phyloP scores from a whole-genome alignment of 2,113 vertebrate species.

The Silurus glanis region DNA sequence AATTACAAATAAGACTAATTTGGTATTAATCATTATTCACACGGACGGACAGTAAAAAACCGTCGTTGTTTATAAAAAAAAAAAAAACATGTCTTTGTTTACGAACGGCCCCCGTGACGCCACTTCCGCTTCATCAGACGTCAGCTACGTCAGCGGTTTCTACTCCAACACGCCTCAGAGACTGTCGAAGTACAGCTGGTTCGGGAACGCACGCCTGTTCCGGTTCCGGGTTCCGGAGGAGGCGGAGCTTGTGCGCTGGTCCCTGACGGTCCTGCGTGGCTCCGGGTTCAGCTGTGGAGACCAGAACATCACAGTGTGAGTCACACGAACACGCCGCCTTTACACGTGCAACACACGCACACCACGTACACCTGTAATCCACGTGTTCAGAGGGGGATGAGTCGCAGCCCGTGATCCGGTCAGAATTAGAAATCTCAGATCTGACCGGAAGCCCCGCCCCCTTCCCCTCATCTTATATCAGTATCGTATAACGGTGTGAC shows the following conservation, averaged over 20 bases:
- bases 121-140: slow-evolving; percentile 53
- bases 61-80: not conserved
- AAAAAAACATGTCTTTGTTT: not conserved
- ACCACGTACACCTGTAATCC: not conserved
- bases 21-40: not conserved
- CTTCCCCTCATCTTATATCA: not conserved
- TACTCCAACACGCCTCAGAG: slow-evolving; percentile 86
- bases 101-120: slow-evolving; percentile 16
- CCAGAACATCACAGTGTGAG: slow-evolving; percentile 84
- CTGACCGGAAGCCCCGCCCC: not conserved
- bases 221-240: slow-evolving; percentile 86
- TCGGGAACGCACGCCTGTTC: slow-evolving; percentile 84
- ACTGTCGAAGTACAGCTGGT: slow-evolving; percentile 89
- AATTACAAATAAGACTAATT: not conserved
- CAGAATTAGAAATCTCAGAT: not conserved
- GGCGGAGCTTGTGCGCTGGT: slow-evolving; percentile 81
- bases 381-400: not conserved
- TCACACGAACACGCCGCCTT: slow-evolving; percentile 9
- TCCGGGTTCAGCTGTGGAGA: slow-evolving; percentile 73
- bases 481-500: not conserved
- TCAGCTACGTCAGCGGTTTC: slow-evolving; percentile 79
- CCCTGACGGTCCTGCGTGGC: slow-evolving; percentile 77
- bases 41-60: not conserved
- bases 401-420: not conserved
- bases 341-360: not conserved